Percentiles rank a stretch among this genome's conserved stretches.
phyloP scores from a whole-genome alignment of 1,140 invertebrate species.

The Limonius californicus region DNA sequence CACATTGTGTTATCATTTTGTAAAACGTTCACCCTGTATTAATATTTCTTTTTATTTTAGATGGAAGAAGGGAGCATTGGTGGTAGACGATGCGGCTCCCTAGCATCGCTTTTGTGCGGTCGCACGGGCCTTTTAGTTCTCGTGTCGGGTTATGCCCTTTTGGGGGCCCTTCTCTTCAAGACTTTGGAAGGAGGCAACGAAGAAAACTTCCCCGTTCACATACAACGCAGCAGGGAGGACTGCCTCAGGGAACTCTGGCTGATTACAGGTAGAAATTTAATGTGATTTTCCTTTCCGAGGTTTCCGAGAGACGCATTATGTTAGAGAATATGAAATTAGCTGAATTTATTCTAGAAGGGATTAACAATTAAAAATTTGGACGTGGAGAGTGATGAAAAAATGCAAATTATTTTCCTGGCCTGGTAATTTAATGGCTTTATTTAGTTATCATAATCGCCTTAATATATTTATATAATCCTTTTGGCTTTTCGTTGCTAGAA shows the following conservation, averaged over 20 bases:
- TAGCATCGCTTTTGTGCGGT: conserved; percentile 47
- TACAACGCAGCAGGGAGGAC: conserved; percentile 55
- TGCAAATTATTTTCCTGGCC: too few species aligned
- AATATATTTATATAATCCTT: too few species aligned
- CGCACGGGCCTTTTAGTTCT: conserved; percentile 52
- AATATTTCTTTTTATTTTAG: too few species aligned
- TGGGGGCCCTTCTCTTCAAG: conserved; percentile 56
- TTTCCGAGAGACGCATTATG: too few species aligned
- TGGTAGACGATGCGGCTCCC: conserved; percentile 23
- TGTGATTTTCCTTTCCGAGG: too few species aligned
- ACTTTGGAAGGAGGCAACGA: conserved; percentile 55
- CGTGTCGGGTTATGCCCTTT: conserved; percentile 52
- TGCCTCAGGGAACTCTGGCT: conserved; percentile 57
- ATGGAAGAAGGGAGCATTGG: conserved; percentile 32
- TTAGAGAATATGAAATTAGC: too few species aligned
- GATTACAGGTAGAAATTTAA: conserved; percentile 52
- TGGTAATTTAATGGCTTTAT: too few species aligned
- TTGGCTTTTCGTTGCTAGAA: too few species aligned
- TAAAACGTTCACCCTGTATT: neutral
- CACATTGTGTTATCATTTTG: neutral
- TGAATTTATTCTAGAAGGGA: too few species aligned
- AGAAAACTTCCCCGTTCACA: conserved; percentile 48
- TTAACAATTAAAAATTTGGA: too few species aligned
- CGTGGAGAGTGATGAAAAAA: too few species aligned
- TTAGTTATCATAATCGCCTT: too few species aligned